Evolutionary conservation across 2,113 vertebrate species (phyloP), one percentile per base, ranked within the genome.

Genomic region (Polypterus senegalus): DNA sequence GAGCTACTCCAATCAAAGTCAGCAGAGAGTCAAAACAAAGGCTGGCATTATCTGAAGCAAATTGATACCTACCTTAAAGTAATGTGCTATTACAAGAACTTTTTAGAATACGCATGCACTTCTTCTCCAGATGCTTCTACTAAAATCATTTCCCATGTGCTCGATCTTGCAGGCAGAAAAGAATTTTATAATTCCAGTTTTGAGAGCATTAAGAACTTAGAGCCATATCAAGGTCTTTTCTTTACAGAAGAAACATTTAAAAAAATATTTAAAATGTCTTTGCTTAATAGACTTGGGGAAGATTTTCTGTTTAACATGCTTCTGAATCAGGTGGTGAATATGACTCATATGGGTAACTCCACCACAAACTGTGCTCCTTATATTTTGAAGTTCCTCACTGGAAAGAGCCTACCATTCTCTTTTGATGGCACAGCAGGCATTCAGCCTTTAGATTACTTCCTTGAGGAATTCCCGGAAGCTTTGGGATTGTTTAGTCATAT

Each of bases 1-100:
- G 70, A 72, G 61, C 65, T 79, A 5, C 48, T 78, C 48, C 61
- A 58, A 71, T 79, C 71, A 6, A 71, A 79, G 2, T 59, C 48
- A 5, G 5, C 69, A 7, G 68, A 59, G 46, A 63, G 73, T 48
- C 48, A 60, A 52, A 64, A 76, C 7, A 65, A 6, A 65, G 77
- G 77, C 46, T 60, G 73, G 49, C 45, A 58, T 55, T 77, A 75
- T 60, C 69, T 81, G 70, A 67, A 65, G 56, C 59, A 67, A 61
- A 69, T 80, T 4, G 64, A 74, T 46, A 77, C 71, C 4, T 57
- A 74, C 27, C 46, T 74, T 49, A 68, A 69, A 60, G 58, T 56
- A 46, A 0, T 63, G 10, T 60, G 8, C 4, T 4, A 3, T n/a
- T 73, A 61, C 43, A 3, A 5, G 0, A 67, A 47, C 11, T 69